Evolutionary conservation across 2,113 vertebrate species (phyloP), one percentile per base, ranked within the genome.

Genomic region (Neogobius melanostomus): DNA sequence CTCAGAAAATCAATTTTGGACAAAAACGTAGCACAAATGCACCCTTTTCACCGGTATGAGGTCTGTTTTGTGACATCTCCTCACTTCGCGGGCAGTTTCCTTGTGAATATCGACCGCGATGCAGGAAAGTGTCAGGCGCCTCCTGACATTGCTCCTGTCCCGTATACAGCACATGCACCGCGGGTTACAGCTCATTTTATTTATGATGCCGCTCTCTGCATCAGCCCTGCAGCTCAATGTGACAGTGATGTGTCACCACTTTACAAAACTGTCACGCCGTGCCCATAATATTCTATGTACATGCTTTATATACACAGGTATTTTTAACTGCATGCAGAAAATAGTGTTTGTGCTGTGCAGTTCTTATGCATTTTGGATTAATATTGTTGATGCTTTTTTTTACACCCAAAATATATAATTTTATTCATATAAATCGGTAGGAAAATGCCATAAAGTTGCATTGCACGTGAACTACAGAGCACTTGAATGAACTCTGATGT

Each of bases 61-160:
- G 45, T 12, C 63, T 49, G 36, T 46, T 68, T 36, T 36, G 28
- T 17, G 64, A 51, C 75, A 50, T 65, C 49, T 45, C 11, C 17
- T 52, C 14, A 46, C 59, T 46, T 70, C 50, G 59, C 47, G 54
- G 11, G 16, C 45, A 52, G 45, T 44, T 45, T 16, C 10, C 1
- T 8, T 14, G 44, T 48, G 66, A 44, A 65, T 69, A 66, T 67
- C 7, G 7, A 17, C 42, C 64, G 15, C 7, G 15, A 15, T 1
- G 51, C 66, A 71, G 57, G 52, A 56, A 76, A 15, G 71, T 71
- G 74, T 81, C 74, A 50, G 63, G 62, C 66, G 50, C 67, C 71
- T 66, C 57, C 76, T 63, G 72, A 68, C 64, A 71, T 68, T 52
- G 60, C 36, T 56, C n/a, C 57, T 4, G 7, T 67, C 67, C 56